Conservation (phyloP, 1,140 invertebrate species). For the Xylocopa sonorina region DNA sequence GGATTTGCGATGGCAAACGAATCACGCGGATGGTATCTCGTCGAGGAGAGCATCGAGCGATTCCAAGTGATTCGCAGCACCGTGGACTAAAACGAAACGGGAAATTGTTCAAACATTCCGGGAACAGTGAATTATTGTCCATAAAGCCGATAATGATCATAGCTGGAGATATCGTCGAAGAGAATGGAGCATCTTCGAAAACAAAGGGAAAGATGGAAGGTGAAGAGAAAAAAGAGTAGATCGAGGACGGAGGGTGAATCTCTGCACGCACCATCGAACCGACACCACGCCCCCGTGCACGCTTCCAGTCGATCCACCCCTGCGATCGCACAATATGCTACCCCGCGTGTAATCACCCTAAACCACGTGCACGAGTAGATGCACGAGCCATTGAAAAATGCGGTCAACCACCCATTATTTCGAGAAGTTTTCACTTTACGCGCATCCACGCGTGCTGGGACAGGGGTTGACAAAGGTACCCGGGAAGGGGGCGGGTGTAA, state of each 20-base stretch:
- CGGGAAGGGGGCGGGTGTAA: not conserved
- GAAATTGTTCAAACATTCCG: not conserved
- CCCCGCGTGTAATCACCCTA: slow-evolving; percentile 74
- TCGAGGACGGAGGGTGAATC: slow-evolving; percentile 61
- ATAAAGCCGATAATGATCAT: not conserved
- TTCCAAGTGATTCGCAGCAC: not conserved
- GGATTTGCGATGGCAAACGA: not conserved
- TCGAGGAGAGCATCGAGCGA: not conserved
- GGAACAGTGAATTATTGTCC: not conserved
- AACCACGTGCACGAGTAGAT: slow-evolving; percentile 69
- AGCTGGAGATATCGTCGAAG: not conserved
- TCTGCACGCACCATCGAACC: slow-evolving; percentile 72
- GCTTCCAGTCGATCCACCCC: slow-evolving; percentile 58
- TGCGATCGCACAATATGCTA: slow-evolving; percentile 74
- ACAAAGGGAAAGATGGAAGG: too few species aligned
- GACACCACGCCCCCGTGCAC: slow-evolving; percentile 70
- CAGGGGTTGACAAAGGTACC: too few species aligned
- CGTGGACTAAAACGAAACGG: not conserved
- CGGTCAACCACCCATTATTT: slow-evolving; percentile 67
- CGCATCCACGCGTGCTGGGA: slow-evolving; percentile 12
- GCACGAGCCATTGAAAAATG: slow-evolving; percentile 69
- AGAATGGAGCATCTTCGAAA: not conserved
- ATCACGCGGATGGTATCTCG: not conserved
- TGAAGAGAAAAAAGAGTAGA: not conserved
- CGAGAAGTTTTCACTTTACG: slow-evolving; percentile 63